These are phyloP conservation scores for Octonoba sinensis DNA, from an alignment of 2,888 invertebrate species.

Conservation along the genomic window DNA sequence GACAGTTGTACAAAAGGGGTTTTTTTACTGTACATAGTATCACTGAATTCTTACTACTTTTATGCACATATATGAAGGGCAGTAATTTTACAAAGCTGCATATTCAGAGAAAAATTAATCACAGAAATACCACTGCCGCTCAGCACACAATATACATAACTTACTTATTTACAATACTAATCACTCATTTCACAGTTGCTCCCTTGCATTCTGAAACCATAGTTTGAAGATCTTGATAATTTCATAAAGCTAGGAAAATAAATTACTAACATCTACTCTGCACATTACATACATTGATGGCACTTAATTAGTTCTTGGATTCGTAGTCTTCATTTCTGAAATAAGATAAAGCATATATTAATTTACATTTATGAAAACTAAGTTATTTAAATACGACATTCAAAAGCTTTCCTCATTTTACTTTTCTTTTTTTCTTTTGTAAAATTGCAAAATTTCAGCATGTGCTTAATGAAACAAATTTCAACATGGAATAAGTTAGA, in stretches of 20 bases:
- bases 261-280: constrained; percentile 53
- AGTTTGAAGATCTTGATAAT: constrained; percentile 26
- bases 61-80: constrained; percentile 47
- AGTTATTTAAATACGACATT: background rate
- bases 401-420: too few relatives aligned
- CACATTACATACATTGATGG: constrained; percentile 46
- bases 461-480: too few relatives aligned
- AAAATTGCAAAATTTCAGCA: too few relatives aligned
- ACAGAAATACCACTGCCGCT: constrained; percentile 54
- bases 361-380: background rate
- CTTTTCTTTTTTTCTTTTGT: too few relatives aligned
- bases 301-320: constrained; percentile 60
- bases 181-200: constrained; percentile 28
- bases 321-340: constrained; percentile 55
- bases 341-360: constrained; percentile 9
- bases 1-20: constrained; percentile 55
- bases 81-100: constrained; percentile 53
- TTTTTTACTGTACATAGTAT: constrained; percentile 59
- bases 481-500: too few relatives aligned
- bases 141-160: constrained; percentile 35
- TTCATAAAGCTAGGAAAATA: constrained; percentile 51
- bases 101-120: constrained; percentile 47
- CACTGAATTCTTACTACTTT: constrained; percentile 48
- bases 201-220: constrained; percentile 44
- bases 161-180: constrained; percentile 45